Conservation (phyloP, 2,113 vertebrate genomes). For the Chelonoidis abingdonii region DNA sequence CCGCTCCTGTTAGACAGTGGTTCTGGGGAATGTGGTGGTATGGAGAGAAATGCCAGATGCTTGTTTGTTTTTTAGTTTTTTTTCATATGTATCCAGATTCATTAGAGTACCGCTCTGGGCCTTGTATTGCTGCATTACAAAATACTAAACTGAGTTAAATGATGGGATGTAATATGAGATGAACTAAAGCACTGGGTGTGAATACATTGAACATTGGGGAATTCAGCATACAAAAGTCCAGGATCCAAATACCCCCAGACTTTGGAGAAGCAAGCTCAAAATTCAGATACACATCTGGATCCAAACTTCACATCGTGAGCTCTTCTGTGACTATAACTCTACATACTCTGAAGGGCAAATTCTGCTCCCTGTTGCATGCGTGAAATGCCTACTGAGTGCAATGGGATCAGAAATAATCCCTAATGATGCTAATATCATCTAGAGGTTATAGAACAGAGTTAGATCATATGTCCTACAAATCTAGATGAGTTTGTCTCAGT, state of each 20-base stretch:
- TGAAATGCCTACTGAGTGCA: rapidly evolving
- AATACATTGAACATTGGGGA: background rate
- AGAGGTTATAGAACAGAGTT: background rate
- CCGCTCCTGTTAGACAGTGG: rapidly evolving
- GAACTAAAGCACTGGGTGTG: background rate
- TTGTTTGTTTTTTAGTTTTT: background rate
- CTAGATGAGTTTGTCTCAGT: background rate
- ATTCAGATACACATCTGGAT: rapidly evolving
- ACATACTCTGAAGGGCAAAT: background rate
- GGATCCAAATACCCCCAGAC: background rate
- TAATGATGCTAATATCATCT: background rate
- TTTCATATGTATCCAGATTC: background rate
- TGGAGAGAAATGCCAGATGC: rapidly evolving
- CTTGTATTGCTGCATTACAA: background rate
- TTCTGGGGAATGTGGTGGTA: background rate
- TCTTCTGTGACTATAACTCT: background rate
- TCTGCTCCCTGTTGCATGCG: background rate
- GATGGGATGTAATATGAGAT: background rate
- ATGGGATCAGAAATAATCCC: background rate
- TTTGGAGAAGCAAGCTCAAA: background rate
- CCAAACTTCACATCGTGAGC: rapidly evolving
- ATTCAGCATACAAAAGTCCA: background rate
- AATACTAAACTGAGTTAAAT: background rate
- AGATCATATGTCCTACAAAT: background rate
- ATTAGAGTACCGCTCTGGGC: background rate